Conservation (phyloP, 1,140 invertebrate species). For the Magallana angulata region DNA sequence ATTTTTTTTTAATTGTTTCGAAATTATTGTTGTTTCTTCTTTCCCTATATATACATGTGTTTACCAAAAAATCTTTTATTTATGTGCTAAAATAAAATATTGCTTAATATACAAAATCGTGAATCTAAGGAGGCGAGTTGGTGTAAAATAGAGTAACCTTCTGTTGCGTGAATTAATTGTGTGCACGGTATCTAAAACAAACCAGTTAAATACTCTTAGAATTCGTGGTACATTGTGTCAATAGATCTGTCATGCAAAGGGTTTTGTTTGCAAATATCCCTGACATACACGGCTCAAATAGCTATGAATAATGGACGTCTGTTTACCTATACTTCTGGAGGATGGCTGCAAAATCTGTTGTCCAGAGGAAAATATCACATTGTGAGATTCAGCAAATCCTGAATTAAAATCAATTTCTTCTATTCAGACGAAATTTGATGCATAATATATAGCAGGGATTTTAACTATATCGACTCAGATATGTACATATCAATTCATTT, state of each 20-base stretch:
- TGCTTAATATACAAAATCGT: too few relatives aligned
- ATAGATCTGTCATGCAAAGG: neutral
- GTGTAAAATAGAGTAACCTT: too few relatives aligned
- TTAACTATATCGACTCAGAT: too few relatives aligned
- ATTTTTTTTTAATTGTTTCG: too few relatives aligned
- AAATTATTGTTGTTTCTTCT: too few relatives aligned
- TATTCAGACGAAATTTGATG: neutral
- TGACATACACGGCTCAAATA: neutral
- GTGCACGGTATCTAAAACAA: neutral
- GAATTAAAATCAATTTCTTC: conserved; percentile 5
- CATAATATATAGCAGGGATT: neutral
- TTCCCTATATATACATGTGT: too few relatives aligned
- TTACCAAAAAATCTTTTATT: too few relatives aligned
- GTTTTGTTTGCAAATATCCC: neutral
- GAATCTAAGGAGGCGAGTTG: too few relatives aligned
- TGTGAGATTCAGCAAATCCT: neutral
- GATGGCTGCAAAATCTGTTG: neutral
- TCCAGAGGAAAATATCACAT: neutral
- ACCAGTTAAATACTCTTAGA: neutral
- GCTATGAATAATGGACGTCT: neutral
- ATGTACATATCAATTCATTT: too few relatives aligned
- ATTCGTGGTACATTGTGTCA: neutral
- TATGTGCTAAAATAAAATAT: too few relatives aligned
- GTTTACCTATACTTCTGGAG: neutral
- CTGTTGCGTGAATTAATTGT: neutral